phyloP scores from a whole-genome alignment of 2,888 invertebrate species.

The Amblyteles armatorius region DNA sequence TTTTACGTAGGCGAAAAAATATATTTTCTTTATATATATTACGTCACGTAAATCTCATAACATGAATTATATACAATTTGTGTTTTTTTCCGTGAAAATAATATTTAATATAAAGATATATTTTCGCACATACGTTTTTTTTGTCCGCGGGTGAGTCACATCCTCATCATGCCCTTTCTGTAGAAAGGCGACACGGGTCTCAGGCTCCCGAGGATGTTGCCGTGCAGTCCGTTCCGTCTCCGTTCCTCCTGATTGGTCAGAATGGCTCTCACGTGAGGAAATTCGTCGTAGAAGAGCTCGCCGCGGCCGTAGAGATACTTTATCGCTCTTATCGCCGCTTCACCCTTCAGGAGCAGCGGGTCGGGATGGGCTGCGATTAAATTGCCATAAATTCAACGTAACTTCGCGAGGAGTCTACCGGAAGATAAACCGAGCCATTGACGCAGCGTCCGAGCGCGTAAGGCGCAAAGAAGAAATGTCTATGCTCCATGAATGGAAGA shows the following conservation, averaged over 20 bases:
- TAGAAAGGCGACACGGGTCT: constrained; percentile 87
- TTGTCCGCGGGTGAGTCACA: background rate
- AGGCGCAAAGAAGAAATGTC: background rate
- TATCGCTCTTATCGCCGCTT: constrained; percentile 87
- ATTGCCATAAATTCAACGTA: background rate
- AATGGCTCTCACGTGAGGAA: constrained; percentile 88
- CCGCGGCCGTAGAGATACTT: constrained; percentile 86
- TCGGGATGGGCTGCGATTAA: constrained; percentile 84
- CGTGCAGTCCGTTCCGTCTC: constrained; percentile 87
- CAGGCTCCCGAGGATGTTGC: constrained; percentile 88
- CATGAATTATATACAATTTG: too few species aligned
- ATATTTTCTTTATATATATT: background rate
- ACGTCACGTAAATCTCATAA: too few species aligned
- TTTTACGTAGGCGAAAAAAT: too few species aligned
- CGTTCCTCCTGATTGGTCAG: constrained; percentile 88
- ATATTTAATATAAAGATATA: too few species aligned
- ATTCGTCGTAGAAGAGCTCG: constrained; percentile 88
- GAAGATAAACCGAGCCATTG: background rate
- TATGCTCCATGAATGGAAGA: constrained; percentile 7
- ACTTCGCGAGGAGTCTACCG: background rate
- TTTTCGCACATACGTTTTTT: background rate
- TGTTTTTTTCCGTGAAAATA: too few species aligned
- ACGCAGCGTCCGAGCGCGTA: background rate
- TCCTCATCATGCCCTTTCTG: constrained; percentile 77
- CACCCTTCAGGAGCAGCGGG: constrained; percentile 87